Evolutionary conservation across 1,140 invertebrate genomes (phyloP), one percentile per base, ranked within the genome.

Genomic region (Dreissena rostriformis): DNA sequence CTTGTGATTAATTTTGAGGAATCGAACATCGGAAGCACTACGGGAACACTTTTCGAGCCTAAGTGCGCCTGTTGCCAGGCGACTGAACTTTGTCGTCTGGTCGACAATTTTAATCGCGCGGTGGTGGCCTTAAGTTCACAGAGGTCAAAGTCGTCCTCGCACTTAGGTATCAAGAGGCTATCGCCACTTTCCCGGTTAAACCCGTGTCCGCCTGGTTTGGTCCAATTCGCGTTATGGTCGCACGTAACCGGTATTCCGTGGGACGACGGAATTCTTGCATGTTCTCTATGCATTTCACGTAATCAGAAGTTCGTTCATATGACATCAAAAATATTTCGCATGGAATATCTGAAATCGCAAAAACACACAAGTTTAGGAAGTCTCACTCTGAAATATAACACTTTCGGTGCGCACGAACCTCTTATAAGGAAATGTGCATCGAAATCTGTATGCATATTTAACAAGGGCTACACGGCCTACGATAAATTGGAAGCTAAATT

Each of bases 11-110:
- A 65, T 22, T n/a, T 73, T 28, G 72, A 55, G 19, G 52, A 14
- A 55, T 82, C 72, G 51, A 82, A 82, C 11, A 52, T 82, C 65
- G 80, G 80, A 67, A 52, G 67, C 29, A 75, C 72, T 39, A 39
- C 39, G 0, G 57, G 80, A 51, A 52, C 57, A 55, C 52, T 1
- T 75, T 71, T 39, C 55, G 26, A 26, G 52, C 86, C 75, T 19
- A 88, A 68, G 81, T 87, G 85, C 82, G 82, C 66, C 73, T 88
- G 84, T 68, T 85, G 68, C 88, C 88, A 88, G 61, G 86, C 86
- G 29, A 87, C 82, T 29, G 80, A 84, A 71, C 88, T 88, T 61
- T 82, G 76, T 70, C 88, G 66, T 73, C 88, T 71, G 6, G 88
- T 88, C 0, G 80, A 52, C 71, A 82, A 28, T 51, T 75, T 82